Base-by-base conservation (phyloP, 2,888 invertebrate species). In the Eilema griseolum region DNA sequence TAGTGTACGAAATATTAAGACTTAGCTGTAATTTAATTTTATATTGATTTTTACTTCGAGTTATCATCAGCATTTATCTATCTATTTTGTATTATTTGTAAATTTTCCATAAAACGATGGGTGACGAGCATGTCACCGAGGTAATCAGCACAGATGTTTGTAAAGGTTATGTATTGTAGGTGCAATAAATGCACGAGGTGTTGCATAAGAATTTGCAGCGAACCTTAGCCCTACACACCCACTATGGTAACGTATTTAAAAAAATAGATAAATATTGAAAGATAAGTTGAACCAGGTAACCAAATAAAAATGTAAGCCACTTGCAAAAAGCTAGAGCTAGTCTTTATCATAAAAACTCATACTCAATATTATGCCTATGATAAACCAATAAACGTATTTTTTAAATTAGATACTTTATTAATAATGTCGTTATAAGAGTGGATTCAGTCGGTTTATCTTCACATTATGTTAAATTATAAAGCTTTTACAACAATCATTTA, bases 101-200 rank as follows among this genome's bases (percentile, higher is more conserved):
- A 77, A 78, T 78, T 82, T 80, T 73, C 69, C 80, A 74, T 80
- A 74, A 78, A 75, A 75, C 71, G 83, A 89, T 87, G 88, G 77
- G 82, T n/a, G n/a, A n/a, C n/a, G 85, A 77, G 81, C 85, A 86
- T 88, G 89, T 89, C 88, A 88, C 86, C 86, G 85, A 86, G 86
- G 89, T 88, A 90, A 89, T 89, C 87, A 88, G 83, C 87, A 83
- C 75, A 78, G 83, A 85, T 73, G 72, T 74, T 79, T 80, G 87
- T 82, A 93, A 93, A 94, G 93, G 93, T 93, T 93, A 90, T 85
- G 86, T 84, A 88, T 88, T 90, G 90, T 89, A 79, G 87, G 83
- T 88, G 90, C 92, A 92, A 90, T 90, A 88, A 89, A 89, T 92
- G 89, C 90, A 88, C 85, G 84, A 86, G 78, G 77, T 73, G 78